Evolutionary conservation across 2,113 vertebrate species (phyloP).

Genomic region (Lampris megalopsis): DNA sequence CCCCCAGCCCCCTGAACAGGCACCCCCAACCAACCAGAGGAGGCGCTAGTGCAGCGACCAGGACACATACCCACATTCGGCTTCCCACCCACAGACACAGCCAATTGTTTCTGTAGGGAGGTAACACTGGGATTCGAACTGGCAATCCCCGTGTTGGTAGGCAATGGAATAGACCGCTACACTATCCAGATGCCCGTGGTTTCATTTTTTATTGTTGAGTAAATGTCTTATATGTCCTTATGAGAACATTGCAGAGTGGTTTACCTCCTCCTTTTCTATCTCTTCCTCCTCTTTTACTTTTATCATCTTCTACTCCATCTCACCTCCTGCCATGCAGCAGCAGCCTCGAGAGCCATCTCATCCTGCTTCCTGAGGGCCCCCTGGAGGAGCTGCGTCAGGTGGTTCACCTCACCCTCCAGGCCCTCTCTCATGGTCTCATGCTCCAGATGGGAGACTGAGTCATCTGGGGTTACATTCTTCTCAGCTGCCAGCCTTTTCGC

Average conservation of each 20-base stretch:
- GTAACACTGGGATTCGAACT: too few species aligned
- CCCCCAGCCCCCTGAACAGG: too few species aligned
- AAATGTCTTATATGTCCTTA: too few species aligned
- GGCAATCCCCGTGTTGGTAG: too few species aligned
- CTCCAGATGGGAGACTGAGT: constrained; percentile 82
- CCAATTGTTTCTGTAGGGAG: too few species aligned
- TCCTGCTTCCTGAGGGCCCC: constrained; percentile 91
- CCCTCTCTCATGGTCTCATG: constrained; percentile 83
- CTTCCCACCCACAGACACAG: too few species aligned
- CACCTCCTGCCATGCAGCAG: constrained; percentile 88
- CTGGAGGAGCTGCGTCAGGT: constrained; percentile 87
- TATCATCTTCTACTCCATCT: constrained; percentile 78
- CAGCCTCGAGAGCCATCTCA: constrained; percentile 85
- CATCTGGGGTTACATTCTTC: constrained; percentile 80
- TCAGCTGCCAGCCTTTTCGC: constrained; percentile 77
- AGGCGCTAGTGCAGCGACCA: too few species aligned
- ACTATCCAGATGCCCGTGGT: too few species aligned
- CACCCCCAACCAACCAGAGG: too few species aligned
- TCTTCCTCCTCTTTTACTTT: constrained; percentile 84
- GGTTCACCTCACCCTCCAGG: constrained; percentile 84
- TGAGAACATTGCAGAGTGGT: not conserved
- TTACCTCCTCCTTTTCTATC: not conserved
- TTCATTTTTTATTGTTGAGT: too few species aligned
- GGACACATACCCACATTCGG: too few species aligned
- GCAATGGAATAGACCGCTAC: too few species aligned